Base-by-base conservation (phyloP, 2,113 vertebrate genomes). In the Nannospalax galili region DNA sequence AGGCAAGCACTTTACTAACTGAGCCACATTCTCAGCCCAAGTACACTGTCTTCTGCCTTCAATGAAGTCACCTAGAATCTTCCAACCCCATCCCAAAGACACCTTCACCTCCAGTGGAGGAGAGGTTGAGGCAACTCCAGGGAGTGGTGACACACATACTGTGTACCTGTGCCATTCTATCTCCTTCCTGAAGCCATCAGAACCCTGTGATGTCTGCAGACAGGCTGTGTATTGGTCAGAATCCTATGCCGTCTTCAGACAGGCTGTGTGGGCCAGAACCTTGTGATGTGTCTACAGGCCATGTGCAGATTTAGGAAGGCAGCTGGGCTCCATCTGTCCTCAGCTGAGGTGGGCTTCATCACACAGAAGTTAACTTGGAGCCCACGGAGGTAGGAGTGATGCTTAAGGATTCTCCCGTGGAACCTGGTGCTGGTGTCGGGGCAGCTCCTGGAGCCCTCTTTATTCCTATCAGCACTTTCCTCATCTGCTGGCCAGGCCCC, bases 401-500 rank as follows among this genome's bases (percentile, higher is more conserved):
- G 1, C 30, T 30, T 1, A 0, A 30, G 37, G 19, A 5, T 9
- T 32, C 64, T 65, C 9, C 10, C 10, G 32, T 62, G 48, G 42
- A 4, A 8, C 4, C 10, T 48, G 60, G 60, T 62, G 60, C 60
- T 19, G 60, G 60, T 16, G n/a, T 16, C 15, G 60, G 75, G 67
- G 35, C 37, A 52, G 19, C 14, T n/a, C 1, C 15, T 58, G 26
- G 26, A 7, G 30, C 3, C 20, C 28, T 48, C 32, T n/a, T n/a
- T 14, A 6, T 65, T 45, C 48, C 52, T 1, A 3, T 22, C 10
- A 56, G 28, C 5, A 2, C 62, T 42, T 22, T 75, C 14, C n/a
- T 14, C 1, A 14, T n/a, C 14, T 26, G 0, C 26, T 26, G 5
- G 2, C 3, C 65, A 24, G 12, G 3, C 52, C 17, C 52, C 30